phyloP scores from a whole-genome alignment of 2,113 vertebrate species.

The Copsychus sechellarum region DNA sequence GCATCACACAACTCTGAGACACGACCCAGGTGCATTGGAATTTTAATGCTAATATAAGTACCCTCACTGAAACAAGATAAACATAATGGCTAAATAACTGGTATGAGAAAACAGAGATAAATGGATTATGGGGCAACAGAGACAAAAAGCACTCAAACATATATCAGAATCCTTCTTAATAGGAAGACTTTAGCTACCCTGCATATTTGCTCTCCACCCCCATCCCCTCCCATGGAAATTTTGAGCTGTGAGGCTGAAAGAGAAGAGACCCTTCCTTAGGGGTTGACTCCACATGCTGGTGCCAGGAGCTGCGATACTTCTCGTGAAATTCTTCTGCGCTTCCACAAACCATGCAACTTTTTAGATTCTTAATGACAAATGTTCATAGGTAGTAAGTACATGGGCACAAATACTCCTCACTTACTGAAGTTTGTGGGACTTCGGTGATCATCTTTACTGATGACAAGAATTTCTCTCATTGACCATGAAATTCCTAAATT shows the following conservation, averaged over 20 bases:
- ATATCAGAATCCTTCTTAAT: neutral
- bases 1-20: neutral
- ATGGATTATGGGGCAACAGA: neutral
- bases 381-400: neutral
- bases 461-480: neutral
- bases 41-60: slow-evolving; percentile 40
- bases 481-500: neutral
- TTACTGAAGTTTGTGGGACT: neutral
- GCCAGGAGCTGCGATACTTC: neutral
- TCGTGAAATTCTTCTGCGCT: neutral
- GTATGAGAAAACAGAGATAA: slow-evolving; percentile 29
- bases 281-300: neutral
- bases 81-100: neutral
- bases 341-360: neutral
- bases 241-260: neutral
- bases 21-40: slow-evolving; percentile 7
- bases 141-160: neutral
- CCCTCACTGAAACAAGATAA: neutral
- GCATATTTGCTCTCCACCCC: neutral
- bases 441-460: neutral
- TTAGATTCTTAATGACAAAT: neutral
- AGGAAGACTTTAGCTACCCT: neutral
- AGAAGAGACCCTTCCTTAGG: neutral
- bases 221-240: neutral
- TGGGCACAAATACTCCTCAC: neutral